Evolutionary conservation across 1,140 invertebrate species (phyloP), one percentile per base, ranked within the genome.

Genomic region (Saccostrea echinata): DNA sequence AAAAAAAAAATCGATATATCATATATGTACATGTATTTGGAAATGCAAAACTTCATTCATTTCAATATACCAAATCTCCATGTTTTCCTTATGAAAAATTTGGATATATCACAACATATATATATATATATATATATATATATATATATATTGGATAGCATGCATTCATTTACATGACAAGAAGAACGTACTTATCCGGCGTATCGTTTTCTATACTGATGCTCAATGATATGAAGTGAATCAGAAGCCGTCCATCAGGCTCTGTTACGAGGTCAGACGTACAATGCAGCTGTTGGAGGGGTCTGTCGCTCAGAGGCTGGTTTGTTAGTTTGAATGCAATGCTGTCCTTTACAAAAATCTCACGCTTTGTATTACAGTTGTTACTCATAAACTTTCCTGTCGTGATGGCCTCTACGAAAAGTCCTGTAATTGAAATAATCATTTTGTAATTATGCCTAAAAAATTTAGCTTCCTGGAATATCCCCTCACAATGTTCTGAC

Each of bases 281-380:
- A 57, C 86, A 87, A 33, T 87, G 86, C 0, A 89, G 43, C 8
- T 71, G 43, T 13, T 85, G 43, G 27, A 12, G 52, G 6, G 80
- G 43, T 43, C 27, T 12, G n/a, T 88, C 85, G 30, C 85, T 80
- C 21, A 89, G 35, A 43, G 87, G 71, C 16, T 87, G 53, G 84
- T 89, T 85, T n/a, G 88, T 89, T 9, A 87, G 35, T 85, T 89
- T 86, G 16, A 89, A 43, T 3, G 87, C 55, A n/a, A 87, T 80
- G 51, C 88, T 89, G 24, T 87, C 61, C 57, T 89, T 89, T 21
- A 87, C 86, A 76, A 71, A 86, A 24, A 89, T 84, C 13, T 52
- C 11, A 0, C 64, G 57, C 1, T 83, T 61, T 18, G 53, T 55
- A 24, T 84, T 61, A 11, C 85, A 89, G 30, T 84, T 84, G 30